These are phyloP conservation scores for Paracanthobrama guichenoti DNA, from an alignment of 2,113 vertebrate species.

Conservation along the genomic window DNA sequence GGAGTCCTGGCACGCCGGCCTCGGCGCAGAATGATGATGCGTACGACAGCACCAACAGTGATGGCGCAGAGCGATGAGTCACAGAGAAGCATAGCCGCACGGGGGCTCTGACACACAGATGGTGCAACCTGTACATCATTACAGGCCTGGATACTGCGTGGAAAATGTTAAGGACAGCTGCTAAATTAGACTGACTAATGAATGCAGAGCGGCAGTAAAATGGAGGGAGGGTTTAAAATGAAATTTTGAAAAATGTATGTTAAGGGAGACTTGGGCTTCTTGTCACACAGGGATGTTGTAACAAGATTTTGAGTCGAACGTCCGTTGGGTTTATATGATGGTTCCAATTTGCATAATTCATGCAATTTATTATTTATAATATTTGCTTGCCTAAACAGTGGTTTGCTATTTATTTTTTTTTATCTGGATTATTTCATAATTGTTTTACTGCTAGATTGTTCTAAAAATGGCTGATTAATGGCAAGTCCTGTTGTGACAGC, in stretches of 20 bases:
- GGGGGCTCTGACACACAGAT: conserved; percentile 65
- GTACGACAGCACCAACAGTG: conserved; percentile 59
- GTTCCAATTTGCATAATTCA: background rate
- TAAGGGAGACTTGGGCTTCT: background rate
- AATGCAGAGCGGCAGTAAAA: conserved; percentile 64
- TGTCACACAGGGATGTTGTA: background rate
- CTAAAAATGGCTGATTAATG: background rate
- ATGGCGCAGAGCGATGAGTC: conserved; percentile 42
- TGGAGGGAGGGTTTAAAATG: conserved; percentile 60
- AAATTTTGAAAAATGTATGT: conserved; percentile 55
- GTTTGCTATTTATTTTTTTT: background rate
- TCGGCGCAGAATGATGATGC: conserved; percentile 47
- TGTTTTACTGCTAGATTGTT: background rate
- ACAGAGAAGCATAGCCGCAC: conserved; percentile 3
- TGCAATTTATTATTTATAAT: too few relatives aligned
- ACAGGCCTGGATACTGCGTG: conserved; percentile 59
- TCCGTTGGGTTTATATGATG: background rate
- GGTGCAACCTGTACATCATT: conserved; percentile 66
- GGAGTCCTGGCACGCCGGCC: background rate
- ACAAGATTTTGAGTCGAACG: background rate
- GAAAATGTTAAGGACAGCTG: conserved; percentile 68
- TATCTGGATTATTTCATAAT: background rate
- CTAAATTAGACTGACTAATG: conserved; percentile 73
- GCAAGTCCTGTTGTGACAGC: background rate
- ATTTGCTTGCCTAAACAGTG: background rate